These are phyloP conservation scores for Brenthis daphne DNA, from an alignment of 2,888 invertebrate genomes.

Conservation along the genomic window DNA sequence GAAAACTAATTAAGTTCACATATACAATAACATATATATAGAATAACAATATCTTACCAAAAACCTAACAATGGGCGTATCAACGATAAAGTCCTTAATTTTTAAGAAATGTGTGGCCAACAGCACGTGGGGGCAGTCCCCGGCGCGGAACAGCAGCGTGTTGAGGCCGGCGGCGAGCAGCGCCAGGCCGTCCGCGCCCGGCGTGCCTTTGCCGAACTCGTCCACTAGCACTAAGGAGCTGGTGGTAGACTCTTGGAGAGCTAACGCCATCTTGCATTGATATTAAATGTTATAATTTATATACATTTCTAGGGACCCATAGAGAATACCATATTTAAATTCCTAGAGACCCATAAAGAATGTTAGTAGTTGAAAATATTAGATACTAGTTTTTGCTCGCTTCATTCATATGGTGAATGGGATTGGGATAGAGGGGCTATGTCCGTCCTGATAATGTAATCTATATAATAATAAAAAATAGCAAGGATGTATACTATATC, in stretches of 20 bases:
- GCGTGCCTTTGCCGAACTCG: slow-evolving; percentile 94
- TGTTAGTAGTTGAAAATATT: too few relatives aligned
- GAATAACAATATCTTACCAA: slow-evolving; percentile 68
- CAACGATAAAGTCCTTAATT: slow-evolving; percentile 81
- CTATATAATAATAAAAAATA: too few relatives aligned
- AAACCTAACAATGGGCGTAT: slow-evolving; percentile 74
- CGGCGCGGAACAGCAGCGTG: slow-evolving; percentile 80
- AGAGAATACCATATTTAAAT: too few relatives aligned
- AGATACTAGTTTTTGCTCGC: not conserved
- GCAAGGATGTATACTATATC: too few relatives aligned
- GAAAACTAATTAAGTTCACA: too few relatives aligned
- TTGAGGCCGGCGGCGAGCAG: slow-evolving; percentile 86
- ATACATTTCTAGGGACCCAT: not conserved
- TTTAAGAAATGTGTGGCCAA: slow-evolving; percentile 90
- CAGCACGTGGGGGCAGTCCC: slow-evolving; percentile 87
- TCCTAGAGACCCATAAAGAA: too few relatives aligned
- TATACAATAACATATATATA: not conserved
- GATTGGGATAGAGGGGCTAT: too few relatives aligned
- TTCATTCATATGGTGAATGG: not conserved
- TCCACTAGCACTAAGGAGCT: slow-evolving; percentile 91
- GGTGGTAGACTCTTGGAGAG: slow-evolving; percentile 84
- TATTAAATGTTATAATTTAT: too few relatives aligned
- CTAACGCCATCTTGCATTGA: slow-evolving; percentile 84
- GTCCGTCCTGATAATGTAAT: too few relatives aligned
- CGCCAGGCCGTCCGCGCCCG: slow-evolving; percentile 88